Base-by-base conservation (phyloP, 1,140 invertebrate species). In the Drosophila burlai region DNA sequence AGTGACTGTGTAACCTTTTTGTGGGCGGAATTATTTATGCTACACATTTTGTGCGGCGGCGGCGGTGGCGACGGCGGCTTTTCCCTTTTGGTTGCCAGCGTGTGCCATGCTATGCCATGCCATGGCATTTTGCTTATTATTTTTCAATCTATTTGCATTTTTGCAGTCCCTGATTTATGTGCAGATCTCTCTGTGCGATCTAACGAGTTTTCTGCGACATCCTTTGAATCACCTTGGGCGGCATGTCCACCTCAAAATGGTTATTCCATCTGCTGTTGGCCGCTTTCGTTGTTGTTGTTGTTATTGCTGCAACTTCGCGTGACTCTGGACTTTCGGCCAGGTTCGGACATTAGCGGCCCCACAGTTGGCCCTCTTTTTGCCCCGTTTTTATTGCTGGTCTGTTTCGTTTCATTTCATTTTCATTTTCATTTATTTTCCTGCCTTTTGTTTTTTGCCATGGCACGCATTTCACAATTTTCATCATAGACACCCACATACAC, bases 1-100 rank as follows among this genome's bases (percentile, higher is more conserved):
- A 85, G 81, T 85, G 85, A 89, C 84, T 87, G 83, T 89, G 82
- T 89, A 89, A 89, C 83, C 81, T 89, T 89, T 83, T 74, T 76
- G 85, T 82, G 85, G 85, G 85, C 78, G 85, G 85, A 89, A 89
- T 90, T 81, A 89, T 90, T 89, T 89, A 89, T 89, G 85, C 85
- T 85, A 85, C 85, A 81, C 76, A 86, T 74, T 83, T 80, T 84
- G 50, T 80, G 47, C 24, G 46, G 15, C 46, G 45, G 45, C 45
- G 21, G 45, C 10, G 42, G n/a, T 13, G 42, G n/a, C 24, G 50
- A 60, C 59, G 58, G 65, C 66, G 46, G 63, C 74, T 76, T 61
- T 64, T 78, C 38, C 46, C 67, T 52, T 78, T 47, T 73, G 38
- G n/a, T 55, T 55, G 67, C 55, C 50, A 76, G 46, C 36, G 54